Base-by-base conservation (phyloP, 1,140 invertebrate species). In the Streblospio benedicti region DNA sequence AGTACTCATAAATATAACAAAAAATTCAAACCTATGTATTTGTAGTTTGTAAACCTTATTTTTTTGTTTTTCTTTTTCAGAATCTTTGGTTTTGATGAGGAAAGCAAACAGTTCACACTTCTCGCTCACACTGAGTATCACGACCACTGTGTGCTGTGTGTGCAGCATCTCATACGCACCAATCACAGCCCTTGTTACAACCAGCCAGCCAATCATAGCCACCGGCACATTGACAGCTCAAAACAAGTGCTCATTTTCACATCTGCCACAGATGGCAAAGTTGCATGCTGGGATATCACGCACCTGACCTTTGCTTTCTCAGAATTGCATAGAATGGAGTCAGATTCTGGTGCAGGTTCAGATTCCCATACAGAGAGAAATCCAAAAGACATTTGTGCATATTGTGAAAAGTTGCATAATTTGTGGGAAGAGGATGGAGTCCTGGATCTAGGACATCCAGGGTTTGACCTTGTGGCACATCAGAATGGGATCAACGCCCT, bases 401-500 rank as follows among this genome's bases (percentile, higher is more conserved):
- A 56, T 18, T 2, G 2, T 43, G 53, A 35, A n/a, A 14, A 2
- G 2, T 31, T 6, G 6, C 20, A 12, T 23, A 38, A 35, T 35
- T n/a, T 18, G 16, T 18, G 2, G 28, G 28, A 16, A 2, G 20
- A 18, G 27, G 33, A 35, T 32, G 6, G 20, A 23, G 53, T 38
- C 16, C 25, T 32, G 18, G 31, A 32, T 3, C 33, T 32, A 32
- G 33, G 50, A 53, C 41, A 68, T 56, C 80, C 75, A 49, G 75
- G 83, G 53, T 73, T 72, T 55, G 67, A 62, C 41, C 66, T 81
- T 12, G 72, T 69, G 57, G 69, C 82, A 6, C 86, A 88, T 72
- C 84, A 87, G 71, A 86, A 85, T 27, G 87, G 87, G 47, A 84
- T 89, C 14, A 88, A 87, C 72, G 79, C 82, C 62, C 75, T 82